A percentile compares a stretch with the other conserved stretches of the same genome.
Conservation (phyloP, 2,888 invertebrate genomes). For the Deilephila porcellus region DNA sequence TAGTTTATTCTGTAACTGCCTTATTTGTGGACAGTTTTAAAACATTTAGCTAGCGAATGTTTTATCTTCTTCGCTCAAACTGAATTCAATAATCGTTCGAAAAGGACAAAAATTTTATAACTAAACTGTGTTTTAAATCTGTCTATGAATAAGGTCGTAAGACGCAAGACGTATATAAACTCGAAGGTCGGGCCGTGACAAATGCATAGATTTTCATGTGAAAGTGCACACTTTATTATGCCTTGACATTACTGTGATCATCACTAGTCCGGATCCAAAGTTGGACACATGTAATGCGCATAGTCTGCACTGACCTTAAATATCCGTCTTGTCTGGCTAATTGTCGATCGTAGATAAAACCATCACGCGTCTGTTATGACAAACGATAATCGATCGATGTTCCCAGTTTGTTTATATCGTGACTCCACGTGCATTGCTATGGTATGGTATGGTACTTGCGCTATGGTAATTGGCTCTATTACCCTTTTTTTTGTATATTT, state of each 20-base stretch:
- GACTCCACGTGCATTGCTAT: background rate
- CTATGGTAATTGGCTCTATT: background rate
- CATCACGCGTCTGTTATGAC: constrained; percentile 1
- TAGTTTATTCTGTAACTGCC: too few relatives aligned
- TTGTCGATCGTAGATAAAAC: background rate
- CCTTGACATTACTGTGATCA: background rate
- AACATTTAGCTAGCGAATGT: too few relatives aligned
- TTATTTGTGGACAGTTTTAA: too few relatives aligned
- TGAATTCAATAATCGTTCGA: background rate
- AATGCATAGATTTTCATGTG: constrained; percentile 1
- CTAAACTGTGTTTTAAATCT: too few relatives aligned
- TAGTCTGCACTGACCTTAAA: background rate
- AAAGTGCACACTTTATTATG: background rate
- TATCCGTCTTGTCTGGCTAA: background rate
- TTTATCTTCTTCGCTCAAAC: too few relatives aligned
- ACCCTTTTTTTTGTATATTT: too few relatives aligned
- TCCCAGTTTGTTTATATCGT: background rate
- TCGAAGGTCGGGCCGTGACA: background rate
- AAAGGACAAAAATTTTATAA: background rate
- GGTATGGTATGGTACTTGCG: too few relatives aligned
- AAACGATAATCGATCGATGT: background rate
- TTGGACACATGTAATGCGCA: background rate
- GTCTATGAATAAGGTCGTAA: background rate
- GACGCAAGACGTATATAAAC: background rate
- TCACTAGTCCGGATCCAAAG: background rate